Evolutionary conservation across 2,888 invertebrate species (phyloP).

Genomic region (Callyntrura guangdongensis): DNA sequence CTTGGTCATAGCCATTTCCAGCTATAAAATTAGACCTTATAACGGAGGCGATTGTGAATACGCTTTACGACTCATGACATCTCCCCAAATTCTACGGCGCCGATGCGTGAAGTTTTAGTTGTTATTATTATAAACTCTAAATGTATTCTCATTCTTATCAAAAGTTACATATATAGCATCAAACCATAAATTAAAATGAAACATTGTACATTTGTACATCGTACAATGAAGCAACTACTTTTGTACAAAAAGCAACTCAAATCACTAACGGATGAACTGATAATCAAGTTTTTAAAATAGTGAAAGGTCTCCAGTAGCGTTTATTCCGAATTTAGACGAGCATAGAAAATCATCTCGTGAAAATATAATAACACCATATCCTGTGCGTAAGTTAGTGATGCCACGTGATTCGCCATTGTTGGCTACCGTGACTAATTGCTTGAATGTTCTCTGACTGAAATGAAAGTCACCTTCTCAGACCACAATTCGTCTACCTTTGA

Average conservation of each 20-base stretch:
- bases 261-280: not conserved
- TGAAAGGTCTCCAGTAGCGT: not conserved
- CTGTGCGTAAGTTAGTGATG: not conserved
- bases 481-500: not conserved
- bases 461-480: conserved; percentile 46
- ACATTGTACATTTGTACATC: too few species aligned
- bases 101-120: too few species aligned
- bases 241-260: not conserved
- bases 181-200: too few species aligned
- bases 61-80: too few species aligned
- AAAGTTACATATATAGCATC: not conserved
- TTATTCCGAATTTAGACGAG: not conserved
- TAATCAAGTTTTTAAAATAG: conserved; percentile 10
- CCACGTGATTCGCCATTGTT: not conserved
- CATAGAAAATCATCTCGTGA: not conserved
- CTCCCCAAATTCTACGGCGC: too few species aligned
- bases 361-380: conserved; percentile 25
- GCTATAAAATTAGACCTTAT: too few species aligned
- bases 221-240: too few species aligned
- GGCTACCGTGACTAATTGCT: conserved; percentile 44
- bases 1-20: too few species aligned
- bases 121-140: too few species aligned
- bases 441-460: not conserved
- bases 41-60: too few species aligned
- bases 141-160: not conserved